A percentile compares a stretch with the other conserved stretches of the same genome.
Evolutionary conservation across 2,797 vertebrate genomes (phyloP).

Genomic region (Onychomys leucogaster): DNA sequence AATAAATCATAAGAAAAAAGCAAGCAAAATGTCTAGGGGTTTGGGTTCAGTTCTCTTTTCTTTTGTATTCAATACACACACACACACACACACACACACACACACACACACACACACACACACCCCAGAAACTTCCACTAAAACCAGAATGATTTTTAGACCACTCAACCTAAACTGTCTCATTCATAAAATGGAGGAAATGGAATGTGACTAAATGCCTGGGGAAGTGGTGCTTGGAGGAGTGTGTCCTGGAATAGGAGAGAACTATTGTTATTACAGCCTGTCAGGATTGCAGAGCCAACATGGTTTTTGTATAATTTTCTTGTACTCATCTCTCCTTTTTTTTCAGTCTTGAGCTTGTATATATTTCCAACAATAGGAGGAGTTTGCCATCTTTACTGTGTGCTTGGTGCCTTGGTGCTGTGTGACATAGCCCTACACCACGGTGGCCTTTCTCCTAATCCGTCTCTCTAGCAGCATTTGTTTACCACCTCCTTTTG

Average conservation of each 20-base stretch:
- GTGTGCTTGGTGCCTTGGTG: background rate
- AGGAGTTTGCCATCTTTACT: background rate
- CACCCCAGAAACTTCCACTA: conserved; percentile 34
- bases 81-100: background rate
- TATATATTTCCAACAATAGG: background rate
- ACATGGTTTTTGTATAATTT: background rate
- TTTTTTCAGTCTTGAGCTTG: conserved; percentile 2
- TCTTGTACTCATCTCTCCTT: background rate
- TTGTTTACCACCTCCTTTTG: background rate
- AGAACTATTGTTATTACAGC: background rate
- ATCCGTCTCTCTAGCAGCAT: background rate
- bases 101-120: background rate
- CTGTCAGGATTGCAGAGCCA: background rate
- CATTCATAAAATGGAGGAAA: conserved; percentile 22
- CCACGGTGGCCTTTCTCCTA: background rate
- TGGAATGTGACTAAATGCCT: background rate
- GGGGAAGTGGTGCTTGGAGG: background rate
- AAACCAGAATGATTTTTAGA: conserved; percentile 20
- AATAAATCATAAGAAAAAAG: conserved; percentile 34
- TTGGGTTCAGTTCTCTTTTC: background rate
- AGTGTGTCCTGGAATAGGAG: background rate
- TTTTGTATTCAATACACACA: background rate
- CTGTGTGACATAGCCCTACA: background rate
- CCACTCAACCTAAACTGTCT: background rate
- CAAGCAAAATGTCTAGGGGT: background rate